Evolutionary conservation across 2,113 vertebrate species (phyloP).

Genomic region (Ardeotis arabs): DNA sequence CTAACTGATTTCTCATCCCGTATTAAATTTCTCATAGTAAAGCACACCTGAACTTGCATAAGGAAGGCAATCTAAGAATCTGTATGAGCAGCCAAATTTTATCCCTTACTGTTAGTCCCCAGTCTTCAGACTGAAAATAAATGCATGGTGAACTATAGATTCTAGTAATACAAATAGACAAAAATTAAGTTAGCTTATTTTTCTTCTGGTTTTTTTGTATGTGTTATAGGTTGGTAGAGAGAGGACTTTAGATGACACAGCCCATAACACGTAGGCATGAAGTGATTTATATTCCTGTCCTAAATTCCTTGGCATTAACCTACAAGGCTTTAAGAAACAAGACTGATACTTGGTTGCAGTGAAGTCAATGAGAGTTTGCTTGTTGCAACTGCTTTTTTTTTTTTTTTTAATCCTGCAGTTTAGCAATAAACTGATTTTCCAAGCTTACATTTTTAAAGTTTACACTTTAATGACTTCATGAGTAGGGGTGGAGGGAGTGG

Average conservation of each 20-base stretch:
- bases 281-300: not conserved
- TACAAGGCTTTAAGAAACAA: not conserved
- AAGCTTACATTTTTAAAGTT: not conserved
- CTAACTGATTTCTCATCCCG: not conserved
- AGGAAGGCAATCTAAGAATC: not conserved
- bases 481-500: not conserved
- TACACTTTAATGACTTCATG: not conserved
- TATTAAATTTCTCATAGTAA: not conserved
- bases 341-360: not conserved
- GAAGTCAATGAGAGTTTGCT: not conserved
- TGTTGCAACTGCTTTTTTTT: not conserved
- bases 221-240: not conserved
- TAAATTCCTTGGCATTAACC: not conserved
- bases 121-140: not conserved
- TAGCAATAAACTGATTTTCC: conserved; percentile 1
- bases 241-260: not conserved
- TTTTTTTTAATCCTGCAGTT: not conserved
- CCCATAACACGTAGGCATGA: not conserved
- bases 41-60: not conserved
- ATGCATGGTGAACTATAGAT: not conserved
- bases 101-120: not conserved
- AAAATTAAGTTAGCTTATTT: not conserved
- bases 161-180: not conserved
- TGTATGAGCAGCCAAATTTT: not conserved
- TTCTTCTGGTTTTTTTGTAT: not conserved